Percentiles rank a stretch among this genome's conserved stretches.
These are phyloP conservation scores for Mystacornis crossleyi DNA, from an alignment of 2,113 vertebrate species.

Conservation along the genomic window DNA sequence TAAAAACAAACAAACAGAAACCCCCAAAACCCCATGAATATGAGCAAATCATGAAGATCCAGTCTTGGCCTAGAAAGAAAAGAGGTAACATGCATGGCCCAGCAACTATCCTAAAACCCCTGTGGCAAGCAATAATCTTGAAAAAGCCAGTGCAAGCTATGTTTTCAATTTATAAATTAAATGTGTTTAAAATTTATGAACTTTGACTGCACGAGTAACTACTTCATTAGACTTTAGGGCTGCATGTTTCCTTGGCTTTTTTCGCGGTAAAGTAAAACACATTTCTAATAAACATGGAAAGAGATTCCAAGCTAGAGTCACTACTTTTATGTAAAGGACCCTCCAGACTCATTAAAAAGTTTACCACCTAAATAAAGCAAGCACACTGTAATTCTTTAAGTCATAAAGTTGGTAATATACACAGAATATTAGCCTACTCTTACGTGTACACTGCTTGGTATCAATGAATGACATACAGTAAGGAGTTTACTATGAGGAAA, in stretches of 20 bases:
- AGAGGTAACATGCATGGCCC: not conserved
- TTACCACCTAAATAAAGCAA: constrained; percentile 69
- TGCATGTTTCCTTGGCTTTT: constrained; percentile 36
- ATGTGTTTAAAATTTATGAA: constrained; percentile 60
- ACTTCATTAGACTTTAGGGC: constrained; percentile 39
- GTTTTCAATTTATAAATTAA: constrained; percentile 50
- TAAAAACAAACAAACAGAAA: not conserved
- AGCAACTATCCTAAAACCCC: constrained; percentile 1
- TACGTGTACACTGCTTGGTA: not conserved
- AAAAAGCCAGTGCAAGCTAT: constrained; percentile 32
- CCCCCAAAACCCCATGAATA: not conserved
- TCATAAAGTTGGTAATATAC: constrained; percentile 46
- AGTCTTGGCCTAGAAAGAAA: not conserved
- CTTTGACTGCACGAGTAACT: constrained; percentile 53
- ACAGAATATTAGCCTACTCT: constrained; percentile 26
- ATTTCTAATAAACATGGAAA: constrained; percentile 65
- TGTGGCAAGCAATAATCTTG: constrained; percentile 45
- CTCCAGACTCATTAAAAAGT: constrained; percentile 68
- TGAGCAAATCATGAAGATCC: not conserved
- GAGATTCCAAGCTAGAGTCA: constrained; percentile 50
- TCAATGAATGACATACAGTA: not conserved
- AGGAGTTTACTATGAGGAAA: constrained; percentile 46
- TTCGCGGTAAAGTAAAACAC: constrained; percentile 24
- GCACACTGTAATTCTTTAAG: constrained; percentile 50
- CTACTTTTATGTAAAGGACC: constrained; percentile 62